Evolutionary conservation across 2,113 vertebrate species (phyloP).

Genomic region (Hepsetus odoe): DNA sequence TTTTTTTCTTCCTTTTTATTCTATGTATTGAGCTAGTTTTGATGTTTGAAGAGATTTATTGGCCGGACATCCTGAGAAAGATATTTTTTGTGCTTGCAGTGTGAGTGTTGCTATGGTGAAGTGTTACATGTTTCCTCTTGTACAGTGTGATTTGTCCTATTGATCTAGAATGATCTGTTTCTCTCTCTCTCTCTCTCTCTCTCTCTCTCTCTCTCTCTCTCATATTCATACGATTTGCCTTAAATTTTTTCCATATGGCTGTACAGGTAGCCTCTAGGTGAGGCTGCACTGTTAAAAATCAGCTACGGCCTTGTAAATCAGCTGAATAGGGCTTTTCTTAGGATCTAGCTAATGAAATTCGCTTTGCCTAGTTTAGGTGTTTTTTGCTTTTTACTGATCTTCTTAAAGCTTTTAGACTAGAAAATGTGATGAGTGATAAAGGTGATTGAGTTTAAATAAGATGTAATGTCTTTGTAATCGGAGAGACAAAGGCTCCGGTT

Average conservation of each 20-base stretch:
- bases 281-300: constrained; percentile 79
- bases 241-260: constrained; percentile 91
- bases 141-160: constrained; percentile 83
- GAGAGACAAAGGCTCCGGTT: constrained; percentile 81
- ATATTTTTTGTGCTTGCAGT: constrained; percentile 86
- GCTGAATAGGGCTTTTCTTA: constrained; percentile 87
- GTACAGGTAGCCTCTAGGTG: constrained; percentile 83
- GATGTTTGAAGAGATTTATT: constrained; percentile 59
- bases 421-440: constrained; percentile 81
- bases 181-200: constrained; percentile 13
- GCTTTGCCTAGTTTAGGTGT: constrained; percentile 86
- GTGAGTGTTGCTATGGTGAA: constrained; percentile 90
- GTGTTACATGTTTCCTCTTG: constrained; percentile 84
- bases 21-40: constrained; percentile 76
- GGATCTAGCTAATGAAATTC: constrained; percentile 84
- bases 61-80: constrained; percentile 78
- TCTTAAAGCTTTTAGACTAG: constrained; percentile 57
- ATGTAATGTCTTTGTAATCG: constrained; percentile 88
- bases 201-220: constrained; percentile 3
- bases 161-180: constrained; percentile 77
- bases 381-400: constrained; percentile 81
- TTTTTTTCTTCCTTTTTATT: constrained; percentile 43
- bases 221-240: constrained; percentile 88
- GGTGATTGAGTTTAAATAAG: constrained; percentile 88
- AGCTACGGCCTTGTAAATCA: constrained; percentile 89